Evolutionary conservation across 2,888 invertebrate species (phyloP).

Genomic region (Idaea straminata): DNA sequence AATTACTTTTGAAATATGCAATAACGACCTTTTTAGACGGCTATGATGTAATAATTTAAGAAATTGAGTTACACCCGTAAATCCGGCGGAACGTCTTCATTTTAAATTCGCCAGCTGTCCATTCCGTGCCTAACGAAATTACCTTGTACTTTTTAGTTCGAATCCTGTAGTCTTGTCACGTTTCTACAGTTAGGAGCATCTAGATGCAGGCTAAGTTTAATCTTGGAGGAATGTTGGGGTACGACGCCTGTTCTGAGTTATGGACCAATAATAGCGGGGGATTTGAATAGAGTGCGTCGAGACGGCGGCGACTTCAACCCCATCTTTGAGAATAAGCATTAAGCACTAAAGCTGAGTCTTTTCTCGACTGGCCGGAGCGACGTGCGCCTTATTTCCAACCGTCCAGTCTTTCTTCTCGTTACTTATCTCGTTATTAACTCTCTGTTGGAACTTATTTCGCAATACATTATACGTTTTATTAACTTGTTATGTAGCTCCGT

Average conservation of each 20-base stretch:
- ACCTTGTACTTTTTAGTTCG: constrained; percentile 54
- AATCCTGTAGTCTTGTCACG: constrained; percentile 53
- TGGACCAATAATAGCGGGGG: constrained; percentile 65
- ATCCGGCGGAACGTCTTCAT: constrained; percentile 45
- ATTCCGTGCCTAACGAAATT: constrained; percentile 49
- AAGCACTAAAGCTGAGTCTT: constrained; percentile 34
- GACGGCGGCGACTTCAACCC: constrained; percentile 54
- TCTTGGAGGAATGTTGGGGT: constrained; percentile 64
- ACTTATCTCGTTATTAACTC: constrained; percentile 6
- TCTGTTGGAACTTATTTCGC: not conserved
- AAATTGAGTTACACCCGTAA: constrained; percentile 48
- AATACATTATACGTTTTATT: constrained; percentile 8
- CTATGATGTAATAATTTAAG: constrained; percentile 36
- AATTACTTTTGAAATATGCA: constrained; percentile 19
- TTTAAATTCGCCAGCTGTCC: constrained; percentile 50
- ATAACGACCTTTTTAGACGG: constrained; percentile 24
- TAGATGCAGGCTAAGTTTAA: constrained; percentile 56
- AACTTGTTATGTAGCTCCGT: constrained; percentile 13
- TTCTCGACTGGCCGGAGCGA: constrained; percentile 26
- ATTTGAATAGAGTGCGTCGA: constrained; percentile 61
- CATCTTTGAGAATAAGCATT: constrained; percentile 40
- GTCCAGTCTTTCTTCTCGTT: constrained; percentile 20
- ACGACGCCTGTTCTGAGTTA: constrained; percentile 62
- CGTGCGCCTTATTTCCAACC: constrained; percentile 13
- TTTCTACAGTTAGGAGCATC: constrained; percentile 48